Percentiles rank a stretch among this genome's conserved stretches.
These are phyloP conservation scores for Noctua janthe DNA, from an alignment of 2,888 invertebrate species.

Conservation along the genomic window DNA sequence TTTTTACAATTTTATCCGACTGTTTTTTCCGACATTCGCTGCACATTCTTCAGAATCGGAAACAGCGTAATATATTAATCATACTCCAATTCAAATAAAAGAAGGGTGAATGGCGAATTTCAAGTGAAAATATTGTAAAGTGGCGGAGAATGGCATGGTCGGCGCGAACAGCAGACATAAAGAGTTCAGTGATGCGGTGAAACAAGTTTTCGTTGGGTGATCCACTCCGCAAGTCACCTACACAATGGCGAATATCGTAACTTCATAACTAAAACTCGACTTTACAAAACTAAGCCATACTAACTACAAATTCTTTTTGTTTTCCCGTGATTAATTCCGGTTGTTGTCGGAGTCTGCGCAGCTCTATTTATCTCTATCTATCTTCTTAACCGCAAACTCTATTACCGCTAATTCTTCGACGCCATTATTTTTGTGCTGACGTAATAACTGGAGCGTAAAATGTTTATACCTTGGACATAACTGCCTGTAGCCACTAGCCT, in stretches of 20 bases:
- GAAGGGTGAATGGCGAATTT: conserved; percentile 39
- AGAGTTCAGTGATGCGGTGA: conserved; percentile 75
- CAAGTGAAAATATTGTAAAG: conserved; percentile 65
- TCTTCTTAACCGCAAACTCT: conserved; percentile 51
- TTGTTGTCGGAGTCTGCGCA: conserved; percentile 4
- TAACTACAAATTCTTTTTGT: conserved; percentile 37
- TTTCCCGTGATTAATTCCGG: conserved; percentile 30
- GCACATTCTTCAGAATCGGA: conserved; percentile 36
- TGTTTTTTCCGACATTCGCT: conserved; percentile 12
- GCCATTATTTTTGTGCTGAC: conserved; percentile 59
- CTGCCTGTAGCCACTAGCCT: conserved; percentile 4
- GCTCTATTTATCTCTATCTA: conserved; percentile 49
- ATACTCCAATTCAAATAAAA: conserved; percentile 44
- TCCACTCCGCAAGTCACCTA: conserved; percentile 58
- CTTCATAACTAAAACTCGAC: conserved; percentile 68
- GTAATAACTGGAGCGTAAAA: conserved; percentile 34
- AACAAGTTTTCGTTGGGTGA: conserved; percentile 72
- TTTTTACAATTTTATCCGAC: not conserved
- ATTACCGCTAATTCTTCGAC: conserved; percentile 52
- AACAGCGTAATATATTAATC: conserved; percentile 43
- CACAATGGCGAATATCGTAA: conserved; percentile 68
- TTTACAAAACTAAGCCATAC: conserved; percentile 21
- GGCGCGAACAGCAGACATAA: conserved; percentile 71
- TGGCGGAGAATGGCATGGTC: conserved; percentile 50
- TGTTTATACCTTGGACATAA: conserved; percentile 23